phyloP scores from a whole-genome alignment of 2,888 invertebrate genomes.

The Ferdinandea cuprea region DNA sequence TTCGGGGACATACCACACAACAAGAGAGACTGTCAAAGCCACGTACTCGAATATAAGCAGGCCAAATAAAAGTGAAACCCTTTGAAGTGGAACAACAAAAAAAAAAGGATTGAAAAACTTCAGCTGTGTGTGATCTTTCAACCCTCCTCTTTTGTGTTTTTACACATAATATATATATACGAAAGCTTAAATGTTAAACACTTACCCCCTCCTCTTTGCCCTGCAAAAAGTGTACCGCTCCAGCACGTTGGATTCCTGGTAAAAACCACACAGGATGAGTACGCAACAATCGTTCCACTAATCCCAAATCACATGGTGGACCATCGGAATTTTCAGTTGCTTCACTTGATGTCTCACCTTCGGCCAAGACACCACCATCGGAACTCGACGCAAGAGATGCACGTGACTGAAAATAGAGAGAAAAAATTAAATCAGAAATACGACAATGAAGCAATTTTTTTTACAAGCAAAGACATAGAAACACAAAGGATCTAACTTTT shows the following conservation, averaged over 20 bases:
- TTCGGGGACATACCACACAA: slow-evolving; percentile 55
- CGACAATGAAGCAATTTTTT: slow-evolving; percentile 3
- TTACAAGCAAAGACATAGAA: slow-evolving; percentile 1
- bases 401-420: slow-evolving; percentile 80
- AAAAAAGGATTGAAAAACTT: slow-evolving; percentile 46
- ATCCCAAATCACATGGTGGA: slow-evolving; percentile 92
- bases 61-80: slow-evolving; percentile 42
- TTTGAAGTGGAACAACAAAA: slow-evolving; percentile 73
- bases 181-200: slow-evolving; percentile 70
- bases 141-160: slow-evolving; percentile 26
- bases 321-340: slow-evolving; percentile 84
- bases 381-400: slow-evolving; percentile 83
- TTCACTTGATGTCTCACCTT: slow-evolving; percentile 86
- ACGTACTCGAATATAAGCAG: slow-evolving; percentile 11
- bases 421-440: slow-evolving; percentile 26
- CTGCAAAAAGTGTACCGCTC: slow-evolving; percentile 96
- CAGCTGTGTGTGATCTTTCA: too few relatives aligned
- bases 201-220: slow-evolving; percentile 96
- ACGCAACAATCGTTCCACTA: slow-evolving; percentile 93
- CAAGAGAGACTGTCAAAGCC: slow-evolving; percentile 60
- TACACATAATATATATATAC: not conserved
- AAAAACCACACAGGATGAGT: slow-evolving; percentile 98
- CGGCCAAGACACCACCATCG: slow-evolving; percentile 85
- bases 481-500: slow-evolving; percentile 46
- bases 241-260: slow-evolving; percentile 95